These are phyloP conservation scores for Julus scandinavius DNA, from an alignment of 2,888 invertebrate genomes.

Conservation along the genomic window DNA sequence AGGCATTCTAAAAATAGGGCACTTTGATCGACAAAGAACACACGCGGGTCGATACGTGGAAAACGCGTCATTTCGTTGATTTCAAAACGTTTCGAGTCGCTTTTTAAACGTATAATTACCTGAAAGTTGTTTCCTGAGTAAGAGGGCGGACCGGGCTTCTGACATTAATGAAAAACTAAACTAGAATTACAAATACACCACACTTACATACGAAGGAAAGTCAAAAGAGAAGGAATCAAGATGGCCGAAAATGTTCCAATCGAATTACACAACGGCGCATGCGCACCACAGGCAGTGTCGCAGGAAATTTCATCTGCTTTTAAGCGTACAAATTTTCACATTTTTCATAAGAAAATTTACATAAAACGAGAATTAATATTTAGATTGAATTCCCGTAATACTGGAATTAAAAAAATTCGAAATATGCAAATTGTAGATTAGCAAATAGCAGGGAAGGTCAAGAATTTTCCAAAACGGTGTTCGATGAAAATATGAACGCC, in stretches of 20 bases:
- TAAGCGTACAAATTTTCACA: too few relatives aligned
- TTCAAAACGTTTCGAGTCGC: background rate
- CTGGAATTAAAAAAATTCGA: too few relatives aligned
- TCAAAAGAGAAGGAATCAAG: background rate
- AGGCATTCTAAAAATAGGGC: background rate
- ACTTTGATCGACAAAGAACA: conserved; percentile 35
- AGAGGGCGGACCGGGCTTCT: conserved; percentile 83
- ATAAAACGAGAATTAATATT: too few relatives aligned
- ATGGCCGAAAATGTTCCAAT: background rate
- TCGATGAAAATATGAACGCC: too few relatives aligned
- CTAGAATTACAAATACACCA: conserved; percentile 50
- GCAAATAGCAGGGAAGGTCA: too few relatives aligned
- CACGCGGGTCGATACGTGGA: conserved; percentile 7
- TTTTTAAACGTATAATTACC: conserved; percentile 71
- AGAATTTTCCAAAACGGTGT: too few relatives aligned
- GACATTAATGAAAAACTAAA: conserved; percentile 59
- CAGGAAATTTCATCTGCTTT: background rate
- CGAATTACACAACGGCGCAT: conserved; percentile 23
- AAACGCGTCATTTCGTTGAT: background rate
- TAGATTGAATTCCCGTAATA: too few relatives aligned
- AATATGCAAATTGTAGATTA: too few relatives aligned
- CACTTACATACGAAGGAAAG: conserved; percentile 24
- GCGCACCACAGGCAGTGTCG: background rate
- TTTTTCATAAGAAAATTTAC: too few relatives aligned
- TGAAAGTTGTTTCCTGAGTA: conserved; percentile 95